phyloP scores from a whole-genome alignment of 2,888 invertebrate species.

The Archaeoteleia sp. region DNA sequence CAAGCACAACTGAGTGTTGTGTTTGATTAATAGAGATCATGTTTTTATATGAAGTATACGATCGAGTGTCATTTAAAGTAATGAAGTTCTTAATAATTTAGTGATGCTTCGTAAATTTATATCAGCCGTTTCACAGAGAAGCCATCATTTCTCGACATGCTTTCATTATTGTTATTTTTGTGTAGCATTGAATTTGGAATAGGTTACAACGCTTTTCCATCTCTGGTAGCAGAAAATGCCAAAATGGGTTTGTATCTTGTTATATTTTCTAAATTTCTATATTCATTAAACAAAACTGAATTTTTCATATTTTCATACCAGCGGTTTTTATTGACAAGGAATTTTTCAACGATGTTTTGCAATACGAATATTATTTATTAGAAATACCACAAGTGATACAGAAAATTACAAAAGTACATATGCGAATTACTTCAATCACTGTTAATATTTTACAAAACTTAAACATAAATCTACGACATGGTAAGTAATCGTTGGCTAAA shows the following conservation, averaged over 20 bases:
- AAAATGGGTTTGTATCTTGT: constrained; percentile 84
- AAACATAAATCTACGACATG: constrained; percentile 82
- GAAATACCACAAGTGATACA: constrained; percentile 80
- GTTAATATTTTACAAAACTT: constrained; percentile 83
- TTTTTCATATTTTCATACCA: constrained; percentile 67
- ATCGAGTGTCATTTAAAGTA: constrained; percentile 53
- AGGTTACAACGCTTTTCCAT: constrained; percentile 80
- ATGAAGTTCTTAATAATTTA: constrained; percentile 62
- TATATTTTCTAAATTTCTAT: too few species aligned
- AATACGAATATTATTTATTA: constrained; percentile 77
- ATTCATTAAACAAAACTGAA: too few species aligned
- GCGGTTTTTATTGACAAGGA: constrained; percentile 84
- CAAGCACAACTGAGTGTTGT: constrained; percentile 18
- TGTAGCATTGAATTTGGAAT: constrained; percentile 46
- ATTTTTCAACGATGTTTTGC: constrained; percentile 77
- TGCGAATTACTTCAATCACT: constrained; percentile 82
- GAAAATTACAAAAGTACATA: constrained; percentile 79
- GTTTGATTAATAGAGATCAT: constrained; percentile 30
- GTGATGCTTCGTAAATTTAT: constrained; percentile 46
- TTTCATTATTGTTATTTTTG: constrained; percentile 48
- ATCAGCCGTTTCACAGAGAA: constrained; percentile 27
- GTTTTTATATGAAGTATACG: constrained; percentile 21
- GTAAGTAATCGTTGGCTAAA: constrained; percentile 74
- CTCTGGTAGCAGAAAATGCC: constrained; percentile 83
- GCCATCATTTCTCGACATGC: constrained; percentile 32